Base-by-base conservation (phyloP, 2,113 vertebrate species). In the Phaethon lepturus region DNA sequence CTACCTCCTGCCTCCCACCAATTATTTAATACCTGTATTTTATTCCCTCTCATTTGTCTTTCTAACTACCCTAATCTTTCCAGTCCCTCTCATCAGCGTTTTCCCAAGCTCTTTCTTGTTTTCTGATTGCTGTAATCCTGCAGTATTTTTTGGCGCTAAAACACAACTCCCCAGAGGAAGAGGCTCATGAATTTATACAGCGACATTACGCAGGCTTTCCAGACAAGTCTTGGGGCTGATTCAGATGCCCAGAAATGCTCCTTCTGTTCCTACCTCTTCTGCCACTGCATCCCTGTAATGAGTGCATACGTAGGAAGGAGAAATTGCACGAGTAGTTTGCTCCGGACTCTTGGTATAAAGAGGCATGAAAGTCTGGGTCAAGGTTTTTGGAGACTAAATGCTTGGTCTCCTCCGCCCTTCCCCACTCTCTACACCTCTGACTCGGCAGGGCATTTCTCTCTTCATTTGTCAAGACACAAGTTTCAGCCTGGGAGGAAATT, bases 111-210 rank as follows among this genome's bases (percentile, higher is more conserved):
- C 88, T 95, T 97, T 91, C 94, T 96, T 94, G 90, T 92, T 97
- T 95, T 94, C 92, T 96, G 96, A 96, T 95, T 94, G 88, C 95
- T 77, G 58, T 88, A 95, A 94, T 96, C 94, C 90, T 40, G 86
- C 88, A 93, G 73, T 86, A 88, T 71, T 85, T 94, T 76, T 55
- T 86, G 90, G 92, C 91, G 74, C 91, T 95, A 77, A 91, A 92
- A 63, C 94, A 49, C 1, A 1, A 82, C 72, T 97, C 95, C 96
- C 91, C 72, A 25, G 95, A 86, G 94, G 88, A 95, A 76, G 13
- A 69, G 67, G 91, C 94, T 96, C 95, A 95, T 97, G 96, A 96
- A 97, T 97, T 97, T 95, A 95, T 94, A 95, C 86, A 69, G 86
- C 20, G 67, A 69, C 93, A 95, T 96, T 95, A 97, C 9, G 2